Base-by-base conservation (phyloP, 2,113 vertebrate genomes). In the Maccullochella peelii region DNA sequence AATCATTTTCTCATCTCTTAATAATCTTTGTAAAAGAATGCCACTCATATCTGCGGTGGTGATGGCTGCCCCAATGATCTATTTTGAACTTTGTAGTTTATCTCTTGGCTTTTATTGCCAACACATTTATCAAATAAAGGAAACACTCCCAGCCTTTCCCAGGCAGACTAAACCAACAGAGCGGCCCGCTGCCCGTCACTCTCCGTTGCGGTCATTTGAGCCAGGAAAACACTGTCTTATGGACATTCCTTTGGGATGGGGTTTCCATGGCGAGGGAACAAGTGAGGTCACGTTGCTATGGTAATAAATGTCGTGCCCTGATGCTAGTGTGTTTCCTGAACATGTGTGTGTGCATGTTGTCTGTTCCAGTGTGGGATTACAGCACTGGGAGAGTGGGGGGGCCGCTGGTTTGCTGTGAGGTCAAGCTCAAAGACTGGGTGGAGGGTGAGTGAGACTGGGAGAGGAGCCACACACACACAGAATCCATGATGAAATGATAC, bases 341-440 rank as follows among this genome's bases (percentile, higher is more conserved):
- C 0, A 4, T 66, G 40, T 71, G 57, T 76, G 71, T 88, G n/a
- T 80, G 62, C 71, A 38, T 90, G 62, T 89, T 66, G 63, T 90
- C 59, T 88, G 73, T 94, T 94, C 11, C 70, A 99, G 98, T 96
- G 89, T 98, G 96, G 96, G 98, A 99, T 92, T 98, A 97, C 88
- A 97, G 97, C 87, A 98, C 98, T 47, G 98, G 98, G 82, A 95
- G 98, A 96, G 98, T 99, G 52, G 98, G 98, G 83, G 97, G 96
- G 4, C 98, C 98, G 1, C 94, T 99, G 90, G 95, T 97, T 82
- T 99, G 98, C 93, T 97, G 96, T 94, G 98, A 99, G 94, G 96
- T 99, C 91, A 97, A 96, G 66, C 94, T 99, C 65, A 88, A 96
- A 93, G 97, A 98, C 95, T 99, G 98, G 98, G 94, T 96, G 79